These are phyloP conservation scores for Drosophila limbata DNA, from an alignment of 2,888 invertebrate genomes.

Conservation along the genomic window DNA sequence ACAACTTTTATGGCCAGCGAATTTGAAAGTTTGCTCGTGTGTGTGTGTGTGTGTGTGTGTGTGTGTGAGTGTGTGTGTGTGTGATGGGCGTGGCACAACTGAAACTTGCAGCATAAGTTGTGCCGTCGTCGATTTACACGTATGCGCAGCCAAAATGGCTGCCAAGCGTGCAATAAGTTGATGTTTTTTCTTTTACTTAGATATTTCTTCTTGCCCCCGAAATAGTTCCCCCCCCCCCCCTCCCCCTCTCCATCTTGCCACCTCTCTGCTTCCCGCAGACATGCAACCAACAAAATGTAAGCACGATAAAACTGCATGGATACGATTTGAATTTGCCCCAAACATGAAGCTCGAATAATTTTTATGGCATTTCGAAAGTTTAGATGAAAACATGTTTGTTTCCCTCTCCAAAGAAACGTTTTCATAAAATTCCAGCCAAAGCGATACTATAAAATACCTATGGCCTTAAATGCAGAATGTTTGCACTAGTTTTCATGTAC, in stretches of 20 bases:
- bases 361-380: constrained; percentile 46
- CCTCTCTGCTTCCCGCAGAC: constrained; percentile 6
- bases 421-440: constrained; percentile 17
- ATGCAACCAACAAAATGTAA: constrained; percentile 41
- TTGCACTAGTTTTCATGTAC: background rate
- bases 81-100: constrained; percentile 33
- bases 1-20: constrained; percentile 61
- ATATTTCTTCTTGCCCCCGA: constrained; percentile 1
- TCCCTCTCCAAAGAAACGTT: background rate
- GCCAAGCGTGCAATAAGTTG: constrained; percentile 54
- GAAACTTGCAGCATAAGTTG: constrained; percentile 42
- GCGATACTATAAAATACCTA: constrained; percentile 25
- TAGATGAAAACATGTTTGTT: constrained; percentile 31
- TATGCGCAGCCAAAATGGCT: constrained; percentile 58
- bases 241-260: background rate
- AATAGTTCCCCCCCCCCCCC: background rate
- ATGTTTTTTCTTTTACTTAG: constrained; percentile 3
- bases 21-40: constrained; percentile 33
- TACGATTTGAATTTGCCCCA: constrained; percentile 34
- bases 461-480: constrained; percentile 17
- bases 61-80: background rate
- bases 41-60: background rate
- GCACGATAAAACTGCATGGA: constrained; percentile 28
- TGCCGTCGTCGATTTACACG: constrained; percentile 45
- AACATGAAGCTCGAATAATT: constrained; percentile 38